phyloP scores from a whole-genome alignment of 2,888 invertebrate genomes.

The Strigamia crassipes region DNA sequence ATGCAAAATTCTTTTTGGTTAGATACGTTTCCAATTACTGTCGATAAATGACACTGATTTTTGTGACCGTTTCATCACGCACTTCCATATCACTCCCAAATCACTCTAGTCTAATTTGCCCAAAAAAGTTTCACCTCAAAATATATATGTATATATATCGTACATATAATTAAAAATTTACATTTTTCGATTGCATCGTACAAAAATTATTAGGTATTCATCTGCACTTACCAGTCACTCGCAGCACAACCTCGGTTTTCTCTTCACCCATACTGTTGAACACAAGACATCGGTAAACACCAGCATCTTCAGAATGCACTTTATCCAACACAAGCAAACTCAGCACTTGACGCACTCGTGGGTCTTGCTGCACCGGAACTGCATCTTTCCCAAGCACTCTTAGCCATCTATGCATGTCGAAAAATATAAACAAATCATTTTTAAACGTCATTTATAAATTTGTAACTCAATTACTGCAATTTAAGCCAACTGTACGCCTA shows the following conservation, averaged over 20 bases:
- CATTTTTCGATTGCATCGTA: no score
- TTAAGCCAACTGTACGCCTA: not conserved
- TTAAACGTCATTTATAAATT: not conserved
- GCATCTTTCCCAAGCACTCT: slow-evolving; percentile 47
- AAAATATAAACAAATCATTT: not conserved
- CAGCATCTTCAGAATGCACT: slow-evolving; percentile 79
- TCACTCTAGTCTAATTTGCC: no score
- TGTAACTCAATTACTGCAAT: not conserved
- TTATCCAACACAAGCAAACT: slow-evolving; percentile 47
- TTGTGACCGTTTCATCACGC: no score
- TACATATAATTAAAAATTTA: no score
- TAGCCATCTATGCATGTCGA: slow-evolving; percentile 5
- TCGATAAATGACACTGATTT: no score
- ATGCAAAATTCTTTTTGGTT: no score
- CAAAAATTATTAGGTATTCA: no score
- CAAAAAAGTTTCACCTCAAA: no score
- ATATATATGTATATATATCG: no score
- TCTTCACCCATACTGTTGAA: slow-evolving; percentile 92
- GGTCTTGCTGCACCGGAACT: slow-evolving; percentile 77
- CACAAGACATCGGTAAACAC: slow-evolving; percentile 91
- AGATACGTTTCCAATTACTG: no score
- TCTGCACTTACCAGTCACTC: slow-evolving; percentile 72
- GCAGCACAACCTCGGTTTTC: slow-evolving; percentile 87
- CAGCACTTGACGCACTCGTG: slow-evolving; percentile 81
- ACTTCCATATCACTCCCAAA: no score